A percentile compares a stretch with the other conserved stretches of the same genome.
Evolutionary conservation across 2,797 vertebrate species (phyloP).

Genomic region (Miichthys miiuy): DNA sequence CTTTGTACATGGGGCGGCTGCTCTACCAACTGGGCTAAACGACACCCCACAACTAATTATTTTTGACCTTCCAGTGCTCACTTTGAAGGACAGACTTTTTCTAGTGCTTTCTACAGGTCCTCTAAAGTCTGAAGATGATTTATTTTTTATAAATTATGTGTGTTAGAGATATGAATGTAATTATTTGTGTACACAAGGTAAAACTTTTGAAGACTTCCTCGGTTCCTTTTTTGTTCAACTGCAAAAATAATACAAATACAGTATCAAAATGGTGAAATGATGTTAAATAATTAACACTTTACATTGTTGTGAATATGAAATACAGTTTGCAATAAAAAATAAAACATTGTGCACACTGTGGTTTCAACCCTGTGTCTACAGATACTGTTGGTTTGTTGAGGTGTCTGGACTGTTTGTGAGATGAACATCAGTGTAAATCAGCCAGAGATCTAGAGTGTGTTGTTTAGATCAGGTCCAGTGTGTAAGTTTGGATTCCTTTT

Average conservation of each 20-base stretch:
- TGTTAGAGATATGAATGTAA: not conserved
- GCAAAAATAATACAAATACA: not conserved
- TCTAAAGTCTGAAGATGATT: not conserved
- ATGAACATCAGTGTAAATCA: conserved; percentile 1
- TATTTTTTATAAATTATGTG: not conserved
- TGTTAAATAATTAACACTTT: not conserved
- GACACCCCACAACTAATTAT: not conserved
- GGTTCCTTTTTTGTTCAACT: not conserved
- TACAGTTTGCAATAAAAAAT: not conserved
- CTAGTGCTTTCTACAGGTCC: not conserved
- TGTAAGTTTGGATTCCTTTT: no score
- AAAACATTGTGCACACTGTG: not conserved
- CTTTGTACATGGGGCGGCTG: no score
- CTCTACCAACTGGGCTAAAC: no score
- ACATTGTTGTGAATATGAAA: not conserved
- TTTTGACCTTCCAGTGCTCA: no score
- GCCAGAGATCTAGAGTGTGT: not conserved
- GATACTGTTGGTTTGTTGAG: not conserved
- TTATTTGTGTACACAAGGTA: not conserved
- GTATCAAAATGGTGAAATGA: not conserved
- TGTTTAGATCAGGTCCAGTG: not conserved
- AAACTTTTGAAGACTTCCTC: not conserved
- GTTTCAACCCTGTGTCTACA: not conserved
- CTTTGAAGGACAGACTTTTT: not conserved
- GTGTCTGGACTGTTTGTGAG: conserved; percentile 7